phyloP scores from a whole-genome alignment of 2,888 invertebrate species.

The Aphodius sticticus region DNA sequence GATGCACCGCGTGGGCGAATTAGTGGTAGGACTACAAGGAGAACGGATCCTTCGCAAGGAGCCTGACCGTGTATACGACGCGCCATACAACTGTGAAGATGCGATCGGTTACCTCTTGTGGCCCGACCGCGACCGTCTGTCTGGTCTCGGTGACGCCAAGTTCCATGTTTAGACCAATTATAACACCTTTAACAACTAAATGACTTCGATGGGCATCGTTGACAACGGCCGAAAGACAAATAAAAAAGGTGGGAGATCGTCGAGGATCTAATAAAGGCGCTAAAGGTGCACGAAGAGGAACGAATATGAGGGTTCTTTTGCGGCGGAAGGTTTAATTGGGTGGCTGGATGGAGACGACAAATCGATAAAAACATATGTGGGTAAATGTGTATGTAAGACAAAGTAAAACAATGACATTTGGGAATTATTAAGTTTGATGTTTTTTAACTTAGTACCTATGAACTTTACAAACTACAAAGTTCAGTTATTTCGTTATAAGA shows the following conservation, averaged over 20 bases:
- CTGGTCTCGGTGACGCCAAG: constrained; percentile 61
- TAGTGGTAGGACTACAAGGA: constrained; percentile 31
- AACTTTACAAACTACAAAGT: too few relatives aligned
- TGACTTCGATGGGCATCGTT: constrained; percentile 58
- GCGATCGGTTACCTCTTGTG: constrained; percentile 42
- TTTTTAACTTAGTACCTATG: too few relatives aligned
- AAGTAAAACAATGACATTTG: too few relatives aligned
- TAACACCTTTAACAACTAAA: constrained; percentile 61
- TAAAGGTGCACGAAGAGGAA: background rate
- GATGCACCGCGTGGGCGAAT: constrained; percentile 37
- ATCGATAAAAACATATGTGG: too few relatives aligned
- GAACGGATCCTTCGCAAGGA: constrained; percentile 49
- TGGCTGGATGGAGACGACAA: too few relatives aligned
- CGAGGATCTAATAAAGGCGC: constrained; percentile 9
- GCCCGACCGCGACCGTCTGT: constrained; percentile 52
- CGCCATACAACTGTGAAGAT: constrained; percentile 38
- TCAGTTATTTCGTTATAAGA: too few relatives aligned
- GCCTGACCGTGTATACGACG: constrained; percentile 42
- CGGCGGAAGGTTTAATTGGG: too few relatives aligned
- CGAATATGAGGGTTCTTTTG: background rate
- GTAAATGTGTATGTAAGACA: too few relatives aligned
- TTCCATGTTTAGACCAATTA: constrained; percentile 61
- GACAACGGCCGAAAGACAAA: constrained; percentile 48
- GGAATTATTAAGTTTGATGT: too few relatives aligned
- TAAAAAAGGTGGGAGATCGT: constrained; percentile 25